These are phyloP conservation scores for Sminthurinus signatus DNA, from an alignment of 1,140 invertebrate species.

Conservation along the genomic window DNA sequence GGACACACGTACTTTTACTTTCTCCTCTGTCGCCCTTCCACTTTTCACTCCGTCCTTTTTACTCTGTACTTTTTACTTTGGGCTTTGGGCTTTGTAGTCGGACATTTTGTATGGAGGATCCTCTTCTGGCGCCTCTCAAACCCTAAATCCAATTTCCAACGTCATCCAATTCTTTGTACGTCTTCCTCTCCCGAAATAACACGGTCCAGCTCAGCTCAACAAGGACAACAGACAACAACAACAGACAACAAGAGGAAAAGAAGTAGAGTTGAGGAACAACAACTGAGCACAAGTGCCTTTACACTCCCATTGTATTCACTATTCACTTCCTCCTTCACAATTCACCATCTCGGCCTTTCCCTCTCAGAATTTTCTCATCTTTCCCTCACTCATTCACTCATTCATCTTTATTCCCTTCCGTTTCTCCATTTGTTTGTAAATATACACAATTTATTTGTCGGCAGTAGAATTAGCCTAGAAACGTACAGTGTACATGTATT, in stretches of 20 bases:
- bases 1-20: not conserved
- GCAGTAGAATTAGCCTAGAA: too few relatives aligned
- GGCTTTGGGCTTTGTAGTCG: too few relatives aligned
- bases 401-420: not conserved
- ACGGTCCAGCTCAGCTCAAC: not conserved
- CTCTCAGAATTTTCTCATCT: not conserved
- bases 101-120: too few relatives aligned
- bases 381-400: not conserved
- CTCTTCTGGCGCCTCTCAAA: not conserved
- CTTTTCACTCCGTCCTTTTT: too few relatives aligned
- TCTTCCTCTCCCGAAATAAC: constrained; percentile 2
- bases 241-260: constrained; percentile 8
- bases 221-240: constrained; percentile 3
- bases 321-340: not conserved
- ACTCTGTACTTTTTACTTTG: too few relatives aligned
- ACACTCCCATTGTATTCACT: not conserved
- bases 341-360: not conserved
- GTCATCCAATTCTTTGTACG: constrained; percentile 29
- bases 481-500: too few relatives aligned
- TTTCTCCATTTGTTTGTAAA: too few relatives aligned
- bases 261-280: too few relatives aligned
- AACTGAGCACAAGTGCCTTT: constrained; percentile 8
- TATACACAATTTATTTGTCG: too few relatives aligned
- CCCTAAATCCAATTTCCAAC: constrained; percentile 35
- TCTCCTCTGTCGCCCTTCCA: not conserved